Conservation (phyloP, 2,113 vertebrate species). For the Pelecanoides urinatrix region DNA sequence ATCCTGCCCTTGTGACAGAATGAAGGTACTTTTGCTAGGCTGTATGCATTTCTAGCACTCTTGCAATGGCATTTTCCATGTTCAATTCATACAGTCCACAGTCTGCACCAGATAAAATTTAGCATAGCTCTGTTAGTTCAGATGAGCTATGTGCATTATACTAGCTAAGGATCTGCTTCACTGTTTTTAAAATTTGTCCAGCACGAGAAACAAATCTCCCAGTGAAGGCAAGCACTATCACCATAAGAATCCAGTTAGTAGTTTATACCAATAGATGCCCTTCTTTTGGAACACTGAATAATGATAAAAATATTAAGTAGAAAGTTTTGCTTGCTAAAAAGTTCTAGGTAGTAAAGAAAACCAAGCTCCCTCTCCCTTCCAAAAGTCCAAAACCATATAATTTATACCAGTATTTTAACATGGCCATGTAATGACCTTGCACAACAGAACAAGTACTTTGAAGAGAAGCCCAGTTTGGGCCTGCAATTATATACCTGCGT, state of each 20-base stretch:
- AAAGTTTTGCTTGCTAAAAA: not conserved
- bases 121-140: not conserved
- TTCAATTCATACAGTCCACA: not conserved
- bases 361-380: not conserved
- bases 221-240: not conserved
- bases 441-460: not conserved
- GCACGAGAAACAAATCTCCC: not conserved
- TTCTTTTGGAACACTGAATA: not conserved
- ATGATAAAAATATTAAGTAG: not conserved
- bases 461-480: not conserved
- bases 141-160: not conserved
- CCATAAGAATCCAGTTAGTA: not conserved
- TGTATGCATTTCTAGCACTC: not conserved
- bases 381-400: not conserved
- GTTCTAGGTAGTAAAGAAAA: not conserved
- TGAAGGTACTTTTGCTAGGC: not conserved
- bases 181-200: not conserved
- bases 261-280: not conserved
- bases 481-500: not conserved
- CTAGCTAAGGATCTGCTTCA: not conserved
- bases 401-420: not conserved
- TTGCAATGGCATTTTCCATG: not conserved
- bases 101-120: not conserved
- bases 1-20: not conserved
- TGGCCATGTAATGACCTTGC: not conserved